Base-by-base conservation (phyloP, 2,888 invertebrate species). In the Hirudinaria manillensis region DNA sequence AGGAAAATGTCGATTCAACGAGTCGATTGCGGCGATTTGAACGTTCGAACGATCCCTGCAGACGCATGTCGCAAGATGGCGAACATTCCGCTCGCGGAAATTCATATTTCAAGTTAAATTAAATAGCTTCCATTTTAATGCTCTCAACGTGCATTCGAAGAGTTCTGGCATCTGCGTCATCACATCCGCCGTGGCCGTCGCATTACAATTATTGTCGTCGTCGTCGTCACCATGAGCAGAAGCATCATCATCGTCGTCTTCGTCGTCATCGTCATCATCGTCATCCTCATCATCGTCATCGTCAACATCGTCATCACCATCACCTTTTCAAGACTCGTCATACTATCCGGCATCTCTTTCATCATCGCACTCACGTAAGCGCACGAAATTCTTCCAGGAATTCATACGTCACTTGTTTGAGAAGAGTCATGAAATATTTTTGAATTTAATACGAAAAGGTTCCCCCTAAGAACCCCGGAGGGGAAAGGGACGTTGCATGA, bases 231-330 rank as follows among this genome's bases (percentile, higher is more conserved):
- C 7, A n/a, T 16, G 10, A 61, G 10, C 29, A 61, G 1, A 2
- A 29, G 70, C 67, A 34, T 34, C 67, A 67, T 74, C 36, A 74
- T 36, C 67, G 36, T 38, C 65, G 56, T n/a, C 55, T n/a, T 72
- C 72, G 27, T 72, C 56, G 19, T 61, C 72, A 72, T 61, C 72
- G 27, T 72, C 61, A 71, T 71, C 71, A 34, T 71, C 71, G n/a
- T 51, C 53, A 19, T 72, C 72, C 36, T 45, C 72, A 51, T 72
- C 72, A 72, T 45, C 72, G 53, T 45, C 19, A 72, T 45, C 72
- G 51, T 72, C 72, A 45, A 24, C 72, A 45, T 45, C 72, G 51
- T 72, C 72, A 21, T 72, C 51, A 70, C 24, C 34, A 70, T 67
- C 51, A 32, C 34, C 34, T 27, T 51, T 13, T 71, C 10, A 36